These are phyloP conservation scores for Oxyteleia sp. DNA, from an alignment of 2,888 invertebrate species.

Conservation along the genomic window DNA sequence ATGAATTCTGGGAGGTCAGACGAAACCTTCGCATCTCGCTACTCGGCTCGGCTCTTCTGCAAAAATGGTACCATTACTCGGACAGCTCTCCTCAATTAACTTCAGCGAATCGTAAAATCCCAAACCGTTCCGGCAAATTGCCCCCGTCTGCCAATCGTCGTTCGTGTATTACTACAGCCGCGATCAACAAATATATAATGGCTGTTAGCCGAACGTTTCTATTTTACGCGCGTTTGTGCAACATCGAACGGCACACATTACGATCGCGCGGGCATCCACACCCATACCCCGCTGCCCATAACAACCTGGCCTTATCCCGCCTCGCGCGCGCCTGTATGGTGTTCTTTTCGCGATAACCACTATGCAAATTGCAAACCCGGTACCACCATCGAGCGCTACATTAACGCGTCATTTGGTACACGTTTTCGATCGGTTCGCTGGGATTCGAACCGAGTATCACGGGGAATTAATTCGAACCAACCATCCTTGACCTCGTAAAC, in stretches of 20 bases:
- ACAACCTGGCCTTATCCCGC: slow-evolving; percentile 33
- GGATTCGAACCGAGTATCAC: neutral
- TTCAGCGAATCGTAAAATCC: slow-evolving; percentile 12
- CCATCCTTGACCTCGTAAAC: slow-evolving; percentile 63
- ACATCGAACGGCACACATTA: slow-evolving; percentile 54
- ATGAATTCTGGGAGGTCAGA: too few species aligned
- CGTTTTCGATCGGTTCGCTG: too few species aligned
- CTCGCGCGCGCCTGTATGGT: slow-evolving; percentile 39
- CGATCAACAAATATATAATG: slow-evolving; percentile 84
- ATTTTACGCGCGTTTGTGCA: slow-evolving; percentile 79
- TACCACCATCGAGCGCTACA: slow-evolving; percentile 26
- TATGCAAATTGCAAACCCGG: slow-evolving; percentile 77
- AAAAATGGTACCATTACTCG: slow-evolving; percentile 18
- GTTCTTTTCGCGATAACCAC: slow-evolving; percentile 76
- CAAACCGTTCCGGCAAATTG: slow-evolving; percentile 1
- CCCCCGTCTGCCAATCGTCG: slow-evolving; percentile 19
- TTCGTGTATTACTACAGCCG: slow-evolving; percentile 28
- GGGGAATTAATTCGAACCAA: slow-evolving; percentile 19
- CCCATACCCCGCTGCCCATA: slow-evolving; percentile 50
- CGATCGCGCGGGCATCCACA: slow-evolving; percentile 41
- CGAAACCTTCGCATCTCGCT: too few species aligned
- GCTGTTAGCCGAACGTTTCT: slow-evolving; percentile 80
- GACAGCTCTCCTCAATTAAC: slow-evolving; percentile 23
- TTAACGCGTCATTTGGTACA: slow-evolving; percentile 1
- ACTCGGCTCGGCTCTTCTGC: neutral